Percentiles rank a stretch among this genome's conserved stretches.
phyloP scores from a whole-genome alignment of 2,797 vertebrate genomes.

The Prionace glauca region DNA sequence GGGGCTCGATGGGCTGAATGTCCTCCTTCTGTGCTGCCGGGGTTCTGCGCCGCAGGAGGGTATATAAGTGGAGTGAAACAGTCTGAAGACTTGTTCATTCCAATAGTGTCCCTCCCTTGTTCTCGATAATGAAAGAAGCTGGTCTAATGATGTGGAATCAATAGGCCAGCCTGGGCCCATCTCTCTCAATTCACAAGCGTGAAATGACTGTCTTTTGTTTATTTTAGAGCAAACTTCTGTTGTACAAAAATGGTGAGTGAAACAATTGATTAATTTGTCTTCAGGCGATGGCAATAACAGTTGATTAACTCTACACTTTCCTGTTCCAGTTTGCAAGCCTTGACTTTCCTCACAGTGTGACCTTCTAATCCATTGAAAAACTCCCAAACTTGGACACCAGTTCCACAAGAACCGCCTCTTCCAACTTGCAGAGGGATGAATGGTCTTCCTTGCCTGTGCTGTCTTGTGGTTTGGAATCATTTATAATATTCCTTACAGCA shows the following conservation, averaged over 20 bases:
- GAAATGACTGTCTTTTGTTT: constrained; percentile 20
- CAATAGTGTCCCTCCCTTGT: neutral
- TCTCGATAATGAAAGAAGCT: neutral
- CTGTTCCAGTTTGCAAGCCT: neutral
- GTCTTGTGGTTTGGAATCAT: neutral
- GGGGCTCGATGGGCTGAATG: too few relatives aligned
- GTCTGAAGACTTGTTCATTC: neutral
- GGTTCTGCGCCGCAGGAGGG: neutral
- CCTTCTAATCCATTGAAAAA: neutral
- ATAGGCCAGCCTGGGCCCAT: neutral
- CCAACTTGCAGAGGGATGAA: too few relatives aligned
- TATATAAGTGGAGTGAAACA: too few relatives aligned
- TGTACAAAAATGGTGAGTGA: neutral
- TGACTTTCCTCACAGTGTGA: neutral
- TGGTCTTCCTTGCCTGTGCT: neutral
- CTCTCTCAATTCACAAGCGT: neutral
- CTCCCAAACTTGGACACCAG: neutral
- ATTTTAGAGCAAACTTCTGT: neutral
- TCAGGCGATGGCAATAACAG: neutral
- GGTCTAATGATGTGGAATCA: neutral
- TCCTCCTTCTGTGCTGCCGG: too few relatives aligned
- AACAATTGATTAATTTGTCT: neutral
- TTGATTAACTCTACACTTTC: neutral
- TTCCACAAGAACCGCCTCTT: neutral
- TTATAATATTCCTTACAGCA: neutral